Conservation (phyloP, 2,113 vertebrate genomes). For the Festucalex cinctus region DNA sequence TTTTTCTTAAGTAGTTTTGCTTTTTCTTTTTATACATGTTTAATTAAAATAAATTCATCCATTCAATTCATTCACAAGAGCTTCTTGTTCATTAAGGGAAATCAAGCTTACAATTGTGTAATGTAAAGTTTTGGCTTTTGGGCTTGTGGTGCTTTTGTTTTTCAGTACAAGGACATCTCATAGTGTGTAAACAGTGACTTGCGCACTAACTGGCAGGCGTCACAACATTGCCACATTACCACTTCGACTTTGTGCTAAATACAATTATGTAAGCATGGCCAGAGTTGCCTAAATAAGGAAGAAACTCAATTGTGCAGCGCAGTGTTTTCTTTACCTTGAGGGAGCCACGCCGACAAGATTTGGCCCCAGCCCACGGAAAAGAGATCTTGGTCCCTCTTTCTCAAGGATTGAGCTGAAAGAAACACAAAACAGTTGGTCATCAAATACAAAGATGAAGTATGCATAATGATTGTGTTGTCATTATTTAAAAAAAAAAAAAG, state of each 20-base stretch:
- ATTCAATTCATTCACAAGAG: no score
- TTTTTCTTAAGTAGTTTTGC: no score
- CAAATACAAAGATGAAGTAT: not conserved
- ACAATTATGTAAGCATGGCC: not conserved
- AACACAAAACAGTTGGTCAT: not conserved
- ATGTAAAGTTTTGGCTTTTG: not conserved
- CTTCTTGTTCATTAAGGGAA: slow-evolving; percentile 12
- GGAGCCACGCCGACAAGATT: slow-evolving; percentile 96
- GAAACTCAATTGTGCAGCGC: not conserved
- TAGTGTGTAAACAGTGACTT: not conserved
- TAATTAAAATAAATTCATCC: no score
- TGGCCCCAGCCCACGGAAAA: slow-evolving; percentile 93
- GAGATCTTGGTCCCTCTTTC: slow-evolving; percentile 95
- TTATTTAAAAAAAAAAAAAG: not conserved
- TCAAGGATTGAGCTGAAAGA: slow-evolving; percentile 87
- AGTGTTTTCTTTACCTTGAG: slow-evolving; percentile 79
- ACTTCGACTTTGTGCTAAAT: not conserved
- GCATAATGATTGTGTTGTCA: not conserved
- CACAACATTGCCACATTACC: not conserved
- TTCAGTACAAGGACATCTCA: not conserved
- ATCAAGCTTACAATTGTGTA: slow-evolving; percentile 2
- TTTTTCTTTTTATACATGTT: no score
- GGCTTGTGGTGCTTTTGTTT: not conserved
- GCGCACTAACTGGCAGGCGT: not conserved
- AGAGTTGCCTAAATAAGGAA: not conserved